phyloP scores from a whole-genome alignment of 2,113 vertebrate species.

The Micronycteris hirsuta region DNA sequence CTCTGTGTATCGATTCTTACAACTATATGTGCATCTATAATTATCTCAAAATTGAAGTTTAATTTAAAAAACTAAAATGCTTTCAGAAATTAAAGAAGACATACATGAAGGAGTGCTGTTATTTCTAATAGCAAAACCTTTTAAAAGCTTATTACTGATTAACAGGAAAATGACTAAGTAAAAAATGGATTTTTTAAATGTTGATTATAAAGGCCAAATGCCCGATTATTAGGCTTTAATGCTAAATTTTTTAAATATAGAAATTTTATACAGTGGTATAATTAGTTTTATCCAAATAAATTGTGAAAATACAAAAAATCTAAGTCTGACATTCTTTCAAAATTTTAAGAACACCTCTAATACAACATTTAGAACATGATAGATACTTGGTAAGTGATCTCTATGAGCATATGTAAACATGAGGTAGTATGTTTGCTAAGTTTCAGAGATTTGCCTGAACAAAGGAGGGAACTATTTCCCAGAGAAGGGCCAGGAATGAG shows the following conservation, averaged over 20 bases:
- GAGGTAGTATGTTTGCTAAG: not conserved
- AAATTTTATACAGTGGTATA: not conserved
- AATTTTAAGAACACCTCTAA: not conserved
- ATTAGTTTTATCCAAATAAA: conserved; percentile 18
- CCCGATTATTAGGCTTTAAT: conserved; percentile 4
- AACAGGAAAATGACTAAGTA: not conserved
- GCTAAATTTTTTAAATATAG: conserved; percentile 2
- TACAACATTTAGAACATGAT: not conserved
- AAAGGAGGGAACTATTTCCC: conserved; percentile 16
- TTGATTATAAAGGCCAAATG: not conserved
- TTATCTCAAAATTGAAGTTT: not conserved
- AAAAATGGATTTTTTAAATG: not conserved
- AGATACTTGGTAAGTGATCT: not conserved
- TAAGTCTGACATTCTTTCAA: conserved; percentile 10
- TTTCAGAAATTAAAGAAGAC: not conserved
- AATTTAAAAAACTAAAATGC: conserved; percentile 22
- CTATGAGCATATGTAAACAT: not conserved
- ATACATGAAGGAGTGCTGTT: not conserved
- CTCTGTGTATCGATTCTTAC: not conserved
- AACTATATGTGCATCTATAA: not conserved
- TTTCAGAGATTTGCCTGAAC: not conserved
- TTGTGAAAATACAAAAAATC: not conserved
- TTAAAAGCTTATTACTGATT: not conserved
- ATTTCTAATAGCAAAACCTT: not conserved
- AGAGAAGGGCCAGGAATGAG: not conserved